A percentile compares a stretch with the other conserved stretches of the same genome.
phyloP scores from a whole-genome alignment of 2,797 vertebrate genomes.

The Coreius guichenoti region DNA sequence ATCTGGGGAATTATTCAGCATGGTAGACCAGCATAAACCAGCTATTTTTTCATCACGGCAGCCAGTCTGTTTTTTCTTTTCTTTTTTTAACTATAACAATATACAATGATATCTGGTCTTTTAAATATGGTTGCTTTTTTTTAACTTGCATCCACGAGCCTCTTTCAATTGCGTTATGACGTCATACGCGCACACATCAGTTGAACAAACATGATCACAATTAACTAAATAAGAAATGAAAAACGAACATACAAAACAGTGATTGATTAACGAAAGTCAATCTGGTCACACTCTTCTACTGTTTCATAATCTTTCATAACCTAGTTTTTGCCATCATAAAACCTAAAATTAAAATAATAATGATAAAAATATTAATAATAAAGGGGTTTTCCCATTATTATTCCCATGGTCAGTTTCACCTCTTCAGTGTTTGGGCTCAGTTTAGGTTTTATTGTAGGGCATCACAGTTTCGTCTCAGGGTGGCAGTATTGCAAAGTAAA shows the following conservation, averaged over 20 bases:
- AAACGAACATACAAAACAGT: background rate
- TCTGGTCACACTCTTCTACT: background rate
- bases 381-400: background rate
- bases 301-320: background rate
- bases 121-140: background rate
- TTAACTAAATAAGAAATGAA: background rate
- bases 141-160: background rate
- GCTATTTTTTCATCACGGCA: background rate
- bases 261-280: background rate
- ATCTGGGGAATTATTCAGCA: no score
- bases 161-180: background rate
- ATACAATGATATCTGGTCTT: background rate
- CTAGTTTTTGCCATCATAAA: background rate
- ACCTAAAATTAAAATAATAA: background rate
- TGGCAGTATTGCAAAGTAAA: slow-evolving; percentile 50
- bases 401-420: background rate
- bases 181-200: background rate
- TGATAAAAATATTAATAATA: background rate
- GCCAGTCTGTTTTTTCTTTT: no score
- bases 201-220: background rate
- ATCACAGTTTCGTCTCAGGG: slow-evolving; percentile 50
- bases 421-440: background rate
- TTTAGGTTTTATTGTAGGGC: background rate
- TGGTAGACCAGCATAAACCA: background rate
- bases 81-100: background rate